Percentiles rank a stretch among this genome's conserved stretches.
Conservation (phyloP, 2,797 vertebrate species). For the Onychomys leucogaster region DNA sequence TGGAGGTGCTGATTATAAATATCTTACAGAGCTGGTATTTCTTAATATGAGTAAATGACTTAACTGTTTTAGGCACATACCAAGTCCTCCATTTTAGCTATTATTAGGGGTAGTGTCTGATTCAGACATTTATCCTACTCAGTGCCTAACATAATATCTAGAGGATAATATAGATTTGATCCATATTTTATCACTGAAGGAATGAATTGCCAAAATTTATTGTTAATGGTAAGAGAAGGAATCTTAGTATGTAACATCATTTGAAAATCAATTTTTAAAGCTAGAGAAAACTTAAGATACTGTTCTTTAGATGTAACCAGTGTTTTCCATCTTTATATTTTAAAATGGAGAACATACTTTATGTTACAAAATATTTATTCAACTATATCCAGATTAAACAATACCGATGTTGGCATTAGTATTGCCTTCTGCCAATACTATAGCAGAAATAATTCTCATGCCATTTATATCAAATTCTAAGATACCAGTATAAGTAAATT, state of each 20-base stretch:
- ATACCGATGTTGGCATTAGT: neutral
- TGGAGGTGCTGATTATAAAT: neutral
- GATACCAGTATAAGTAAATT: neutral
- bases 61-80: neutral
- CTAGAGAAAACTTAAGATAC: neutral
- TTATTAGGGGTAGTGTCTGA: neutral
- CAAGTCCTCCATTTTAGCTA: neutral
- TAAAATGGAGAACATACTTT: slow-evolving; percentile 7
- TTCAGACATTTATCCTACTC: neutral
- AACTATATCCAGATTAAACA: neutral
- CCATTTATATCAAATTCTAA: neutral
- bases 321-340: neutral
- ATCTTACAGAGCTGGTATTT: neutral
- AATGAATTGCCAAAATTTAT: neutral
- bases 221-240: neutral
- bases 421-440: neutral
- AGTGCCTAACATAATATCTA: neutral
- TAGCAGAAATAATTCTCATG: neutral
- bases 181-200: neutral
- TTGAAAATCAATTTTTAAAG: slow-evolving; percentile 10
- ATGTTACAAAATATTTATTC: neutral
- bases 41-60: neutral
- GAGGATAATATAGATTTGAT: neutral
- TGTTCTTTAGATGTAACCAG: neutral
- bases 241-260: neutral